Base-by-base conservation (phyloP, 2,113 vertebrate genomes). In the Phocoena sinus region DNA sequence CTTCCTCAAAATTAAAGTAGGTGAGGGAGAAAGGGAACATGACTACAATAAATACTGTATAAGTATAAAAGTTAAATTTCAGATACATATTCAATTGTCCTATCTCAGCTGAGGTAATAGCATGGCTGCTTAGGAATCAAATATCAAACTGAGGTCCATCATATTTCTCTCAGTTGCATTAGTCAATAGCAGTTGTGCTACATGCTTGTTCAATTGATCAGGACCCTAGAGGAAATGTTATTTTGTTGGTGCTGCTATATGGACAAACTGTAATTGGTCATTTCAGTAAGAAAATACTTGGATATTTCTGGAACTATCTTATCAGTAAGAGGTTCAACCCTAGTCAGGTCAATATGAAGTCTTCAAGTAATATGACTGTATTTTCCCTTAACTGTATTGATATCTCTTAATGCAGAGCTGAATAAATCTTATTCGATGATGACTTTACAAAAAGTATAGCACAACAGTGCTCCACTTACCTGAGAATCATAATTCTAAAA, bases 1-100 rank as follows among this genome's bases (percentile, higher is more conserved):
- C 41, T 93, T 94, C 58, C 60, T 82, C 20, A 94, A 77, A 94
- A 94, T 74, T 95, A 77, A 89, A 94, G n/a, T 36, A 56, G 9
- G 7, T 53, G 7, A 80, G 31, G 28, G 12, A 70, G 17, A 91
- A 87, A 81, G 20, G 20, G 41, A 68, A 53, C 23, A 3, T 56
- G n/a, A 94, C 53, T 67, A 44, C 11, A 33, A 33, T 76, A 86
- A 60, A 79, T 87, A 60, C 36, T 91, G 1, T 56, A 26, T n/a
- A 71, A 77, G 56, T 71, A 9, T 53, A 84, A 44, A 41, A 60
- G 44, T 17, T 95, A 53, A 85, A 38, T 93, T 91, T 93, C 63
- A 85, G 26, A 15, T 91, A 67, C n/a, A 36, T 58, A 38, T 63
- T 33, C 63, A 92, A 3, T 41, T 63, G 47, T 62, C 17, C 33